These are phyloP conservation scores for Microctenopoma stevenorrisi DNA, from an alignment of 2,797 vertebrate species.

Conservation along the genomic window DNA sequence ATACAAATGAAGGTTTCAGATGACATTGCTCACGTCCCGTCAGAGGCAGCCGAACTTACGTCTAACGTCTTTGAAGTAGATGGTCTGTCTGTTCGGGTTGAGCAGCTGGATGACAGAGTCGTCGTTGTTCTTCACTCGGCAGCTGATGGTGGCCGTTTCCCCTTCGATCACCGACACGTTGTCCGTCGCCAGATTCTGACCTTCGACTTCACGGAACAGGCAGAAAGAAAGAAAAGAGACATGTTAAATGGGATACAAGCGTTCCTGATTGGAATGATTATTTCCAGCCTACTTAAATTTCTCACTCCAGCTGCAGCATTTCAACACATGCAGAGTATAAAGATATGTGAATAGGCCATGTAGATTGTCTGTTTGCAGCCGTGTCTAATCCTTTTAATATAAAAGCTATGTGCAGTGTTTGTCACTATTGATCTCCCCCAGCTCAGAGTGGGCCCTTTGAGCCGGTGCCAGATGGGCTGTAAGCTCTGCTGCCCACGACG, in stretches of 20 bases:
- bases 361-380: constrained; percentile 70
- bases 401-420: constrained; percentile 80
- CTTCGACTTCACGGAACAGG: constrained; percentile 82
- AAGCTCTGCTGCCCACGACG: constrained; percentile 79
- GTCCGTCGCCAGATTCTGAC: constrained; percentile 93
- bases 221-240: not conserved
- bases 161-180: constrained; percentile 97
- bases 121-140: constrained; percentile 96
- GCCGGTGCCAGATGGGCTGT: constrained; percentile 81
- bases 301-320: constrained; percentile 40
- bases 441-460: constrained; percentile 79
- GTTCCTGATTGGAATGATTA: constrained; percentile 23
- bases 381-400: constrained; percentile 80
- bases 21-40: not conserved
- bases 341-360: constrained; percentile 53
- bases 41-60: constrained; percentile 85
- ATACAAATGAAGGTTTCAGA: not conserved
- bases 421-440: constrained; percentile 81
- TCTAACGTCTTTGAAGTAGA: constrained; percentile 96
- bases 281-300: constrained; percentile 49
- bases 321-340: constrained; percentile 48
- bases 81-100: constrained; percentile 98
- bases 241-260: constrained; percentile 24
- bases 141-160: constrained; percentile 96
- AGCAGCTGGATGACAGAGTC: constrained; percentile 99